Evolutionary conservation across 1,140 invertebrate genomes (phyloP).

Genomic region (Trigoniulus corallinus): DNA sequence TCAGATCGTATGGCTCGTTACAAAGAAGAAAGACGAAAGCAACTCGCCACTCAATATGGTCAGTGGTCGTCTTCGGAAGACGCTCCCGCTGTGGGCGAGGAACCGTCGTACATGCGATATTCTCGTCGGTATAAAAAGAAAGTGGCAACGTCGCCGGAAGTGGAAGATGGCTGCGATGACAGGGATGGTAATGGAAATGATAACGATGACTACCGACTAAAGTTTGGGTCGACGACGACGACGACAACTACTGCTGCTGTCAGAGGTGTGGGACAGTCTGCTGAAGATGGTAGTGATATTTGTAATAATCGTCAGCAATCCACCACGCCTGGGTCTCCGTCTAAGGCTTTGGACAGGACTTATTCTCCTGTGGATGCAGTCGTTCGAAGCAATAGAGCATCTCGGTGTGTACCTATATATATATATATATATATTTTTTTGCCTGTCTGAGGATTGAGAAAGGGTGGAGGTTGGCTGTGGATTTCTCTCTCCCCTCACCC

Average conservation of each 20-base stretch:
- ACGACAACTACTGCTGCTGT: neutral
- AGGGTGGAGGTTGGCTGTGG: no score
- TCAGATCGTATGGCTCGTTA: conserved; percentile 42
- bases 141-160: neutral
- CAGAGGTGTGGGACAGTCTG: no score
- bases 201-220: no score
- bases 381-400: conserved; percentile 15
- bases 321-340: no score
- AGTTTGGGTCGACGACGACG: neutral
- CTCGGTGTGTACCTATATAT: conserved; percentile 10
- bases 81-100: neutral
- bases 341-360: no score
- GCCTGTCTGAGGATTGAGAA: no score
- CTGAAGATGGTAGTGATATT: no score
- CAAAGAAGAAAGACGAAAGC: conserved; percentile 44
- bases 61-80: conserved; percentile 8
- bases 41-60: conserved; percentile 31
- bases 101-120: conserved; percentile 7
- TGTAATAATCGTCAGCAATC: neutral
- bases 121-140: neutral
- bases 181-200: no score
- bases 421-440: no score
- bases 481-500: no score
- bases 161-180: no score
- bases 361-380: conserved; percentile 3